Percentiles rank a stretch among this genome's conserved stretches.
Conservation (phyloP, 1,140 invertebrate species). For the Riptortus pedestris region DNA sequence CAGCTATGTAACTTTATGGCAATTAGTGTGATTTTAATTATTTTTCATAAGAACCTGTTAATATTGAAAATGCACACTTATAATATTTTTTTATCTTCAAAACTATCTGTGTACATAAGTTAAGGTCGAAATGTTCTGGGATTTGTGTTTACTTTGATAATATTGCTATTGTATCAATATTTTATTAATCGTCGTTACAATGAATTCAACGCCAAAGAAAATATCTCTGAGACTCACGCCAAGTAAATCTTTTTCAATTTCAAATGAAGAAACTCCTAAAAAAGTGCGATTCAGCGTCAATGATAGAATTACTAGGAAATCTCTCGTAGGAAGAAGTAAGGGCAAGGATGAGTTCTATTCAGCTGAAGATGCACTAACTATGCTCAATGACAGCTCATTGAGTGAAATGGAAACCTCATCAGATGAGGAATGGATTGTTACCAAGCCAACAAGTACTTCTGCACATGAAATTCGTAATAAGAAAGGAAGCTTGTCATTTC, state of each 20-base stretch:
- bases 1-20: too few species aligned
- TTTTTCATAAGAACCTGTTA: too few species aligned
- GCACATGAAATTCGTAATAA: background rate
- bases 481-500: background rate
- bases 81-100: too few species aligned
- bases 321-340: background rate
- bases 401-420: background rate
- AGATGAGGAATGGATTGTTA: slow-evolving; percentile 9
- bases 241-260: background rate
- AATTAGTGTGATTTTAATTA: too few species aligned
- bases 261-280: background rate
- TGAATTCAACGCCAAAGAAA: background rate
- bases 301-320: background rate
- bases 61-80: too few species aligned
- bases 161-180: too few species aligned
- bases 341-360: background rate
- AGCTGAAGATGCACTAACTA: background rate
- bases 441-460: background rate
- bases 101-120: too few species aligned
- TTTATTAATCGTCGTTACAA: too few species aligned
- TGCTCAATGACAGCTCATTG: slow-evolving; percentile 2
- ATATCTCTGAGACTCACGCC: background rate
- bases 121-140: too few species aligned
- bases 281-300: background rate
- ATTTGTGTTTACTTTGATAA: too few species aligned